Evolutionary conservation across 2,888 invertebrate species (phyloP), one percentile per base, ranked within the genome.

Genomic region (Thyatira batis): DNA sequence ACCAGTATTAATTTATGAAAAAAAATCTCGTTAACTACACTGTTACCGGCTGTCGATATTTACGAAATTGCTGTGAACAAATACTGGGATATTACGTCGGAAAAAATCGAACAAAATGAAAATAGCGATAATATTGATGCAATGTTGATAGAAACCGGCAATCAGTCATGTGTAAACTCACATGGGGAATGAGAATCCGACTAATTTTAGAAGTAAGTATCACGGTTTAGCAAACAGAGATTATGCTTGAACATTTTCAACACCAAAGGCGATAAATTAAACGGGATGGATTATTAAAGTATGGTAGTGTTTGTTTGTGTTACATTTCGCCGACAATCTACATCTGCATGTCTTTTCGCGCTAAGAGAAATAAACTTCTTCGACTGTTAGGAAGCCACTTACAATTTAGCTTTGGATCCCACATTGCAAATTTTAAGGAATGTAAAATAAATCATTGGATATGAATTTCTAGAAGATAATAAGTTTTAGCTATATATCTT

Each of bases 161-260:
- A 63, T 64, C 63, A 61, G 63, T 63, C 59, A 52, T 61, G 64
- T 64, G 53, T 51, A 50, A 54, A 60, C 48, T 48, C 23, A 64
- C 63, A 57, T 52, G 49, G 60, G 69, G 70, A 71, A 54, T 59
- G 69, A 60, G 63, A 62, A 61, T 60, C 61, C 64, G 55, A 68
- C 73, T 74, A 74, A 76, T 76, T 75, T 71, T 61, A 69, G 67
- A 59, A 71, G 69, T 69, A 72, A 71, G 69, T 69, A 72, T 72
- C 71, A 71, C 67, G 66, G 69, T 53, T 65, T 60, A 49, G 60
- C 68, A 73, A 73, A 71, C 66, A 69, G 65, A 62, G 59, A 55
- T 58, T 67, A 67, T 71, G 68, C 67, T 72, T 63, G 62, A 63
- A 60, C 63, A 68, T 68, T 67, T n/a, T 70, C 64, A 63, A 60